A percentile compares a stretch with the other conserved stretches of the same genome.
Conservation (phyloP, 2,888 invertebrate genomes). For the Lycia hirtaria region DNA sequence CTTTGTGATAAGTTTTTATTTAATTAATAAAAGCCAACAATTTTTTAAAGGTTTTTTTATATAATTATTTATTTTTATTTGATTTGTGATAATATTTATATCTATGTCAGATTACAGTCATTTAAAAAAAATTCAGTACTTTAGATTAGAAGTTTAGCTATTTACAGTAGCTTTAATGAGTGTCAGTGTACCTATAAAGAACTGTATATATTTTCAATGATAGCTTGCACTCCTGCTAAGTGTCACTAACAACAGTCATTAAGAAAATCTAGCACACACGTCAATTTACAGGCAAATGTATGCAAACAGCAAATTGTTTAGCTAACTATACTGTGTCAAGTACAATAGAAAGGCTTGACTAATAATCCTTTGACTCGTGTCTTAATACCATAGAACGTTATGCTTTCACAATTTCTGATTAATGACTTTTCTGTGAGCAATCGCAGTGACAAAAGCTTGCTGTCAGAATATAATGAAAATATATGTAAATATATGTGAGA, state of each 20-base stretch:
- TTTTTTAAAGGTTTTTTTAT: too few relatives aligned
- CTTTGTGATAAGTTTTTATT: too few relatives aligned
- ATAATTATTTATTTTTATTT: too few relatives aligned
- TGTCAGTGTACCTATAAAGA: too few relatives aligned
- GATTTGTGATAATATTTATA: too few relatives aligned
- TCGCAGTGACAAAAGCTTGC: constrained; percentile 9
- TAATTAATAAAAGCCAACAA: too few relatives aligned
- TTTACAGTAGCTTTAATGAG: too few relatives aligned
- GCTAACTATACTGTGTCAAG: constrained; percentile 35
- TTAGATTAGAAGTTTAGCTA: too few relatives aligned
- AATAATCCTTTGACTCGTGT: constrained; percentile 45
- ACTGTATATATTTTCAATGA: constrained; percentile 1
- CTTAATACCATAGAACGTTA: constrained; percentile 17
- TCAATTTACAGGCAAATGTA: constrained; percentile 31
- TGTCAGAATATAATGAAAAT: constrained; percentile 16
- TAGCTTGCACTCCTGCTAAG: constrained; percentile 9
- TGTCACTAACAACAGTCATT: constrained; percentile 25
- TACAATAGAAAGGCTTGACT: constrained; percentile 51
- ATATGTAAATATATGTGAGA: too few relatives aligned
- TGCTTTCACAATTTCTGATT: constrained; percentile 32
- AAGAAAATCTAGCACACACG: constrained; percentile 37
- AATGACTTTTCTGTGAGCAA: constrained; percentile 19
- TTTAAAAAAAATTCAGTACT: too few relatives aligned
- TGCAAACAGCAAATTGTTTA: constrained; percentile 35
- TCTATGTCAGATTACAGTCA: too few relatives aligned